Percentiles rank a stretch among this genome's conserved stretches.
phyloP scores from a whole-genome alignment of 2,797 vertebrate genomes.

The Argya squamiceps region DNA sequence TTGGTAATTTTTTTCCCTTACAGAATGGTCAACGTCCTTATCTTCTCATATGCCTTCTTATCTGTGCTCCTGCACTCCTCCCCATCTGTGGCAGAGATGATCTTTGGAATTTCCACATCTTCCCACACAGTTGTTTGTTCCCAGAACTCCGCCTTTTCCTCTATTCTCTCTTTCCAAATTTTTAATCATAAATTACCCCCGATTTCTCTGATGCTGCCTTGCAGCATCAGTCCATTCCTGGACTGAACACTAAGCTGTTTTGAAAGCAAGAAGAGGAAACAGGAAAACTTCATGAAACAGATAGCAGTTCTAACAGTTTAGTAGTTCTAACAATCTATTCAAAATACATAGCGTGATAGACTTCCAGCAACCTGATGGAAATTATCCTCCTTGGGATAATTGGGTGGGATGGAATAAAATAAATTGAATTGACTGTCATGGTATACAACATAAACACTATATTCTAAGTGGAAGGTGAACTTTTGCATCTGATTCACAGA shows the following conservation, averaged over 20 bases:
- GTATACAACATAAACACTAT: neutral
- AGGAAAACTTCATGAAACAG: neutral
- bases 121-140: neutral
- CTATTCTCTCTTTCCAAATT: neutral
- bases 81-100: neutral
- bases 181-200: neutral
- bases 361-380: neutral
- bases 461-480: neutral
- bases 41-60: neutral
- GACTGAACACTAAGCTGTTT: neutral
- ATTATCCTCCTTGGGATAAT: neutral
- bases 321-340: neutral
- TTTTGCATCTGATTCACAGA: neutral
- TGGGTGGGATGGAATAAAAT: neutral
- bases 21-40: neutral
- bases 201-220: neutral
- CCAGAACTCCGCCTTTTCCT: neutral
- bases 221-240: too few relatives aligned
- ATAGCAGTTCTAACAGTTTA: neutral
- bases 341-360: neutral
- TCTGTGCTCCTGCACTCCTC: neutral
- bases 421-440: neutral
- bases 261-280: neutral
- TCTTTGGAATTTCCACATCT: neutral
- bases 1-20: neutral